Evolutionary conservation across 1,140 invertebrate genomes (phyloP).

Genomic region (Sarcophaga peregrina): DNA sequence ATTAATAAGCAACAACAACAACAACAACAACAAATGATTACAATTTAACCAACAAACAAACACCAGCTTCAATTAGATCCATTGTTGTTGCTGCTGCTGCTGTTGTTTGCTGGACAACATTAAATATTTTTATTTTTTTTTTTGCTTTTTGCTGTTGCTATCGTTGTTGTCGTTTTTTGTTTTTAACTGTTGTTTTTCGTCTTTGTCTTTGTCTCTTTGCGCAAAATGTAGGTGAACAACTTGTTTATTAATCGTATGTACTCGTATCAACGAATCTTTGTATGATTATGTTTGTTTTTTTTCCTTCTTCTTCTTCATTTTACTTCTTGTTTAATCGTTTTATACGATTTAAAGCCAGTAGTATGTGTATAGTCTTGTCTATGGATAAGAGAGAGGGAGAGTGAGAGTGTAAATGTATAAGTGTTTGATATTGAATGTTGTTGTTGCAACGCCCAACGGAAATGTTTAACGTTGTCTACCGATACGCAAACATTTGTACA

Average conservation of each 20-base stretch:
- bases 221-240: conserved; percentile 40
- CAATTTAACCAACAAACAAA: background rate
- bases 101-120: conserved; percentile 17
- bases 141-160: background rate
- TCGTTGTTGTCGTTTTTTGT: background rate
- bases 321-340: no score
- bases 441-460: conserved; percentile 39
- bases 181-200: background rate
- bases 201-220: background rate
- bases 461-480: conserved; percentile 18
- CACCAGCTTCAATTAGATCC: background rate
- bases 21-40: conserved; percentile 6
- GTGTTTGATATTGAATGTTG: conserved; percentile 29
- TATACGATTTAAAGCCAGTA: background rate
- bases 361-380: background rate
- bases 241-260: conserved; percentile 14
- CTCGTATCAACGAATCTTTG: background rate
- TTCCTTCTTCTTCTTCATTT: no score
- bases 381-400: background rate
- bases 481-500: background rate
- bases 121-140: background rate
- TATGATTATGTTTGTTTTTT: no score
- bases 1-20: conserved; percentile 5
- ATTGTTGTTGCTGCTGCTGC: background rate
- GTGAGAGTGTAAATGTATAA: background rate